Base-by-base conservation (phyloP, 1,140 invertebrate genomes). In the Drosophila pruinosa region DNA sequence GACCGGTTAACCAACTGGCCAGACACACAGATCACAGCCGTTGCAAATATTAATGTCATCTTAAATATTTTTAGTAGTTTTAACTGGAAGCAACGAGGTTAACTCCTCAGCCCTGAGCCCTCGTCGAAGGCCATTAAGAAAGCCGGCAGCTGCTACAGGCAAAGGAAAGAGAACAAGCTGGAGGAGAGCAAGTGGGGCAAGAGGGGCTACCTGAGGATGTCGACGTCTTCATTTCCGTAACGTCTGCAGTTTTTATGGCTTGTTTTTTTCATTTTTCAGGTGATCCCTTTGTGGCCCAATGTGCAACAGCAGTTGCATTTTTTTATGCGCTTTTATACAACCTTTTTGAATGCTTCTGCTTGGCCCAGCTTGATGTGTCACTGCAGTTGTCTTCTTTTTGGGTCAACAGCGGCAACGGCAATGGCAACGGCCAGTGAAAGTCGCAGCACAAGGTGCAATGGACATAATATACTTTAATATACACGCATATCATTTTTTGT, bases 291-390 rank as follows among this genome's bases (percentile, higher is more conserved):
- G 17, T 34, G 2, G 24, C 10, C 31, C 31, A 34, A 10, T 12
- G 31, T 34, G 61, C 65, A 73, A 52, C 70, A 62, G 56, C 77
- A 78, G 79, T 78, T 78, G 75, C 71, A 82, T 61, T 68, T 56
- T 82, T 83, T 83, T 83, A 83, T 78, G 64, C 56, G 64, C 79
- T 83, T 83, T 67, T 78, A 82, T 82, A 82, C 74, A 82, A 58
- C 36, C 3, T 57, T 53, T 48, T 28, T 50, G 36, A 67, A 52
- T 6, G 47, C 34, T 41, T n/a, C 48, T 24, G 14, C 31, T 38
- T 36, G 52, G 54, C 54, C n/a, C 63, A 47, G 57, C 14, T 52
- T 52, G 64, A 61, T 52, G 63, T 54, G 63, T 54, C 57, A 52
- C 38, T 65, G 52, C 50, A 61, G 62, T 70, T 77, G 54, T 70